Percentiles rank a stretch among this genome's conserved stretches.
These are phyloP conservation scores for Tenthredo amoena DNA, from an alignment of 2,888 invertebrate species.

Conservation along the genomic window DNA sequence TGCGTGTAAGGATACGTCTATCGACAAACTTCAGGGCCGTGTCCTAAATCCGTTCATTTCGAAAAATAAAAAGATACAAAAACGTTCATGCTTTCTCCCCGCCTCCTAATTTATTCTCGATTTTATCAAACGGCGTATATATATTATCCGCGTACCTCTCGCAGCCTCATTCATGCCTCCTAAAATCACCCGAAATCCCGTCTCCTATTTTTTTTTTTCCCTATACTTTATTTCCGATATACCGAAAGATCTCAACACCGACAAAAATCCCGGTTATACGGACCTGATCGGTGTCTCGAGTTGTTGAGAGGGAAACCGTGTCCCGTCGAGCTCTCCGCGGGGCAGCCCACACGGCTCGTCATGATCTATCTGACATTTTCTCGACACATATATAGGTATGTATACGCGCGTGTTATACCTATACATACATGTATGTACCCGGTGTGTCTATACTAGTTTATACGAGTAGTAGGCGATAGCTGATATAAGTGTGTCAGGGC, in stretches of 20 bases:
- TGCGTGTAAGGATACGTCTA: slow-evolving; percentile 54
- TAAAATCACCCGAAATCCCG: too few species aligned
- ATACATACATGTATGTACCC: not conserved
- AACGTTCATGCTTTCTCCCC: not conserved
- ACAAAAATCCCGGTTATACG: not conserved
- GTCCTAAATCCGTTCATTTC: too few species aligned
- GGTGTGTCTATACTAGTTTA: not conserved
- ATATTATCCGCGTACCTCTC: too few species aligned
- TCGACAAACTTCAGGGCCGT: slow-evolving; percentile 21
- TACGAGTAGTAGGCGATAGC: not conserved
- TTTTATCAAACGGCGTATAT: not conserved
- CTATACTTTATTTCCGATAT: not conserved
- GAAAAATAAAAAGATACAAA: not conserved
- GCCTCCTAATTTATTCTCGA: not conserved
- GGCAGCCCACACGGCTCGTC: slow-evolving; percentile 59
- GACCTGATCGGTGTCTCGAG: slow-evolving; percentile 36
- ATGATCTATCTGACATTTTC: slow-evolving; percentile 65
- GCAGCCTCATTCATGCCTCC: too few species aligned
- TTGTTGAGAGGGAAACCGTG: slow-evolving; percentile 75
- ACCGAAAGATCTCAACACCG: not conserved
- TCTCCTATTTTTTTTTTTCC: too few species aligned
- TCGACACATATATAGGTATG: slow-evolving; percentile 61
- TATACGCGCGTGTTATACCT: not conserved
- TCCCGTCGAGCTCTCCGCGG: slow-evolving; percentile 69
- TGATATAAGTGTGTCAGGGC: slow-evolving; percentile 49